A percentile compares a stretch with the other conserved stretches of the same genome.
phyloP scores from a whole-genome alignment of 2,888 invertebrate species.

The Lathronympha strigana region DNA sequence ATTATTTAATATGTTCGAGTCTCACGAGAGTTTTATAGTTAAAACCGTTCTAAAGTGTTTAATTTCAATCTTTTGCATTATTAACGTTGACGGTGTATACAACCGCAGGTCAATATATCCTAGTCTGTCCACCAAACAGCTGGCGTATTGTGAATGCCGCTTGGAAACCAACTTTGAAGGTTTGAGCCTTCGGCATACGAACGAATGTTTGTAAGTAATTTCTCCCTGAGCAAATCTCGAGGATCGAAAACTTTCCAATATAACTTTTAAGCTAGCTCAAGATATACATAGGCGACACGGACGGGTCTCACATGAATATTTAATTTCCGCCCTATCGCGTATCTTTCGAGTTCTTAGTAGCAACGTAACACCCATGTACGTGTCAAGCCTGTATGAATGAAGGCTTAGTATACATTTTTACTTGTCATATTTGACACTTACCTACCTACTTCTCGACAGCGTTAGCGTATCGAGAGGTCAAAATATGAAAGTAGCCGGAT shows the following conservation, averaged over 20 bases:
- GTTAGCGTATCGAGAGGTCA: no score
- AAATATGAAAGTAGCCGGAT: no score
- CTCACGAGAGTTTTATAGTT: no score
- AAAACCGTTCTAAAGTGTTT: no score
- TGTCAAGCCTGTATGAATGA: no score
- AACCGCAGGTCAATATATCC: not conserved
- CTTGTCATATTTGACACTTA: no score
- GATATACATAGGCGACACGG: conserved; percentile 14
- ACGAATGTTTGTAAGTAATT: conserved; percentile 32
- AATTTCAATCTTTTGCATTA: no score
- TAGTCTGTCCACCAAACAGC: not conserved
- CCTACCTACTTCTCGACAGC: no score
- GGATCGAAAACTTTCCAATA: conserved; percentile 32
- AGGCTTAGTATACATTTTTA: no score
- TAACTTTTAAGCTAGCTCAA: conserved; percentile 16
- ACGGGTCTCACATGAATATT: conserved; percentile 26
- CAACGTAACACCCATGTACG: no score
- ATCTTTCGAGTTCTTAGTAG: no score
- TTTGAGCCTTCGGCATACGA: conserved; percentile 19
- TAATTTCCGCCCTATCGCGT: not conserved
- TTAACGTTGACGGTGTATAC: not conserved
- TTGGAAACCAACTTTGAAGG: conserved; percentile 3
- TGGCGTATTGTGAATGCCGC: not conserved
- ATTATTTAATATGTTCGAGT: no score
- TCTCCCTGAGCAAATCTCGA: conserved; percentile 15